Conservation (phyloP, 2,888 invertebrate genomes). For the Syrphus vitripennis region DNA sequence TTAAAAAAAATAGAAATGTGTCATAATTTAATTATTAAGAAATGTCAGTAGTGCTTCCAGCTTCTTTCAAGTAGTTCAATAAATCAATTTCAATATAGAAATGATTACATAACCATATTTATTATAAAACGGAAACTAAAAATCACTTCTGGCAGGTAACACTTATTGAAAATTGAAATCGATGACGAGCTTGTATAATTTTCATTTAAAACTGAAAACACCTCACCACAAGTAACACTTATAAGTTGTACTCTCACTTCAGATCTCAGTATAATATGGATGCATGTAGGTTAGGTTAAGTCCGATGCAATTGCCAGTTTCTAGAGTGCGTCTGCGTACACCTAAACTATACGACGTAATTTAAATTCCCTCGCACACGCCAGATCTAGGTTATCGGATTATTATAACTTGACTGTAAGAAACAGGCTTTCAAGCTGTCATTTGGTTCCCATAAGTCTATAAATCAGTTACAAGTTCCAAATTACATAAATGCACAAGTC, state of each 20-base stretch:
- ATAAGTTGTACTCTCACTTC: constrained; percentile 33
- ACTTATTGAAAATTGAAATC: constrained; percentile 18
- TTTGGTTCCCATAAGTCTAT: constrained; percentile 49
- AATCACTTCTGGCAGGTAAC: background rate
- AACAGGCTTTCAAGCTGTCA: constrained; percentile 60
- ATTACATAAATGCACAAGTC: constrained; percentile 60
- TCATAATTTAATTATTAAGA: too few species aligned
- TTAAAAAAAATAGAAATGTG: too few species aligned
- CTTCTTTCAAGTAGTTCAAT: background rate
- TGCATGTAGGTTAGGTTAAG: background rate
- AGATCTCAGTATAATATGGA: background rate
- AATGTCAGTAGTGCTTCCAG: background rate
- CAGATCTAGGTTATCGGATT: constrained; percentile 55
- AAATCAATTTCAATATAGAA: background rate
- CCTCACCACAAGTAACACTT: background rate
- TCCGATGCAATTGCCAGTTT: background rate
- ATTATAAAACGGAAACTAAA: background rate
- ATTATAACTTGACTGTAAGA: background rate
- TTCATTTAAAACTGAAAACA: constrained; percentile 36
- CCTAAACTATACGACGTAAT: background rate
- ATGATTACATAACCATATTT: background rate
- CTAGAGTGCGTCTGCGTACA: constrained; percentile 3
- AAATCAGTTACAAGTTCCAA: constrained; percentile 49
- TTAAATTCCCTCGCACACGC: constrained; percentile 29
- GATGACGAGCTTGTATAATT: constrained; percentile 48